Evolutionary conservation across 2,113 vertebrate species (phyloP).

Genomic region (Promerops cafer): DNA sequence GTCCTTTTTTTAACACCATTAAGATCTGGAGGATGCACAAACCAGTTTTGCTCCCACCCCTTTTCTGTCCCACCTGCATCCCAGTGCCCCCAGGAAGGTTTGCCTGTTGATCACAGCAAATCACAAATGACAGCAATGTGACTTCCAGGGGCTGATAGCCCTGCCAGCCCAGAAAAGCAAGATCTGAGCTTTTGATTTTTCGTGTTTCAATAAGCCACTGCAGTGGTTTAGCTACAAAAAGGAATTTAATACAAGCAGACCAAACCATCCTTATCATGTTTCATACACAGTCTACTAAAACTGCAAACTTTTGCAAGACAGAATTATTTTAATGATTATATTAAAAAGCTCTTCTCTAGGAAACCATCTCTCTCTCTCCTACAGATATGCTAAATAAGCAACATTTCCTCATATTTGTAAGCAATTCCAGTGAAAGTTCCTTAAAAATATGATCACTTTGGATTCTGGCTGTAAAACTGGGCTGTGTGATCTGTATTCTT

Average conservation of each 20-base stretch:
- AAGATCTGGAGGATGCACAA: background rate
- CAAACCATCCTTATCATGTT: background rate
- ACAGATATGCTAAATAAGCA: slow-evolving; percentile 44
- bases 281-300: background rate
- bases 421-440: slow-evolving; percentile 34
- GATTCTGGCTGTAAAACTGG: slow-evolving; percentile 30
- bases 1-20: background rate
- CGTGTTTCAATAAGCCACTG: background rate
- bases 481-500: slow-evolving; percentile 16
- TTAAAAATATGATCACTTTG: slow-evolving; percentile 34
- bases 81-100: background rate
- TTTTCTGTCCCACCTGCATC: background rate
- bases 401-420: slow-evolving; percentile 17
- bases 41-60: background rate
- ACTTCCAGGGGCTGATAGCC: background rate
- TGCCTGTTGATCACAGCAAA: background rate
- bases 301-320: background rate
- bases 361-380: background rate
- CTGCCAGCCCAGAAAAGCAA: background rate
- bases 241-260: background rate
- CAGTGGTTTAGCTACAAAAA: background rate
- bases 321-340: slow-evolving; percentile 4
- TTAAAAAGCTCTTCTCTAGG: background rate
- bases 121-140: background rate
- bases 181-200: background rate